These are phyloP conservation scores for Falco concolor DNA, from an alignment of 2,797 vertebrate species.

Conservation along the genomic window DNA sequence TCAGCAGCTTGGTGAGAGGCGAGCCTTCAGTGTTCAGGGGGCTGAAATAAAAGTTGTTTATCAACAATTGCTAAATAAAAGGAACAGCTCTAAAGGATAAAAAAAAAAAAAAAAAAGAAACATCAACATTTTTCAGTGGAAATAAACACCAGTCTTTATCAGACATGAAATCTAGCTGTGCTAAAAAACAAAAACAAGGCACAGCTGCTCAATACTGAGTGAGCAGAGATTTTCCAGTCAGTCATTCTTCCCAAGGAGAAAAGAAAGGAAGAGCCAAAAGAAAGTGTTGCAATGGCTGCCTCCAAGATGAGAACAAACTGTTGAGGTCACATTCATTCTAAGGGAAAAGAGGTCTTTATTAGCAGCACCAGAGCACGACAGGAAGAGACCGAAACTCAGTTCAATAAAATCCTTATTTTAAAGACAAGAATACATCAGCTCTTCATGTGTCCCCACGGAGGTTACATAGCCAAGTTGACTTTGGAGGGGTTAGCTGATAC, in stretches of 20 bases:
- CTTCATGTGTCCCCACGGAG: background rate
- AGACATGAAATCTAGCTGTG: background rate
- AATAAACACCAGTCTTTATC: background rate
- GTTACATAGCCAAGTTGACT: slow-evolving; percentile 19
- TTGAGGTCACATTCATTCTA: background rate
- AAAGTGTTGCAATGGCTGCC: background rate
- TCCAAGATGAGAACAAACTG: background rate
- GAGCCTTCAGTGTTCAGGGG: rapidly evolving
- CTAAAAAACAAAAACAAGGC: background rate
- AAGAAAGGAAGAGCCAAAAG: background rate
- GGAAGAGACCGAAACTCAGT: background rate
- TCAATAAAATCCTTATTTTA: slow-evolving; percentile 23
- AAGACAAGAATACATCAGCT: background rate
- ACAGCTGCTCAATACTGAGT: background rate
- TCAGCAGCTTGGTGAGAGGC: background rate
- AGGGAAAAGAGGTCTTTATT: slow-evolving; percentile 5
- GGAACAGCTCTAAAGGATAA: background rate
- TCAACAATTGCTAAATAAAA: background rate
- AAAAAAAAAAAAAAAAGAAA: background rate
- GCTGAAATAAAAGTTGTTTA: slow-evolving; percentile 1
- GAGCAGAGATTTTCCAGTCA: background rate
- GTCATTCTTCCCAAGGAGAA: background rate
- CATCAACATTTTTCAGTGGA: background rate
- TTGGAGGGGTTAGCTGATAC: background rate
- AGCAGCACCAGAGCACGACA: background rate